Evolutionary conservation across 1,140 invertebrate species (phyloP), one percentile per base, ranked within the genome.

Genomic region (Pogonomyrmex californicus): DNA sequence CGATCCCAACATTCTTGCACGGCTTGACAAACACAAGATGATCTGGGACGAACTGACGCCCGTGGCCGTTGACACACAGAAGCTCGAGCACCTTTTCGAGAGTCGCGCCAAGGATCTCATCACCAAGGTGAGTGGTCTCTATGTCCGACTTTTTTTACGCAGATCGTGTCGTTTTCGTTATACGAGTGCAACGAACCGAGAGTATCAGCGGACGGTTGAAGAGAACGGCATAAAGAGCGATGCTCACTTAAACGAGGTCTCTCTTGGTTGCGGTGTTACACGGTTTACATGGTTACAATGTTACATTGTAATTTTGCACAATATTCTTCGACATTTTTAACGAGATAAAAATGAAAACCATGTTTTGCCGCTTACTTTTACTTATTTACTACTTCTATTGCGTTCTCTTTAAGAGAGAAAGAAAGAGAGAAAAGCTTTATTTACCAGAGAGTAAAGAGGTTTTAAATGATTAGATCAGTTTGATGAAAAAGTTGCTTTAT

Each of bases 61-160:
- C 12, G 97, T 99, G 2, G 96, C 96, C 60, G 96, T 99, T 14
- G 99, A 99, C 94, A 98, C 98, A 6, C 97, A 98, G 91, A 99
- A 99, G 95, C 95, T 99, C 87, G 99, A 99, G 95, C 98, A 99
- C 95, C 96, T 99, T 33, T 99, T 99, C 96, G 99, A 99, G 96
- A 99, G 98, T 12, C 97, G 98, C 91, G 98, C 98, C 82, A 99
- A 99, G 96, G 99, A 99, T 96, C 96, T 99, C 87, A 98, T 99
- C 91, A 97, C 97, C 88, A 99, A 99, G 98, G 98, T 98, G 95
- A 94, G 91, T 88, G 38, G 65, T 60, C n/a, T 83, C 23, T 33
- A 60, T 9, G 36, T 73, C 12, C n/a, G n/a, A 83, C 14, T 33
- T 60, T 10, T 41, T 33, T 71, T 51, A 17, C 49, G 30, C n/a